These are phyloP conservation scores for Amphipyra berbera DNA, from an alignment of 2,888 invertebrate species.

Conservation along the genomic window DNA sequence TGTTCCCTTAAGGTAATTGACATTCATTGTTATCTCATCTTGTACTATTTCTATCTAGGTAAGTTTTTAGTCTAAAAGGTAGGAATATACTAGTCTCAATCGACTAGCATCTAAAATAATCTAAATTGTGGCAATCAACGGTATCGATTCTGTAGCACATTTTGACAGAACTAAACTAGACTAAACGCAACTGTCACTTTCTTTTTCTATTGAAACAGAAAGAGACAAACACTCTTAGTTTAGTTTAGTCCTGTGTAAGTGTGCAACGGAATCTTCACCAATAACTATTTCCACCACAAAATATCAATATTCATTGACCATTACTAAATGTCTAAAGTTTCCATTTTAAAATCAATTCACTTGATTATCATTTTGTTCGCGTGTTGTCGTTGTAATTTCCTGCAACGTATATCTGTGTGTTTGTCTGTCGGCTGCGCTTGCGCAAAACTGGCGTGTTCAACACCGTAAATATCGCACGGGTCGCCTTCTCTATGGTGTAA, in stretches of 20 bases:
- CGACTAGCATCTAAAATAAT: constrained; percentile 7
- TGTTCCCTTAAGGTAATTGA: too few species aligned
- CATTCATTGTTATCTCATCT: neutral
- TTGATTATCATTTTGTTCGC: constrained; percentile 45
- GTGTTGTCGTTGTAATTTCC: constrained; percentile 65
- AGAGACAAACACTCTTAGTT: too few species aligned
- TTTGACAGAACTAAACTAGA: too few species aligned
- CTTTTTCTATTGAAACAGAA: too few species aligned
- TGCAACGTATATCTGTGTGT: constrained; percentile 53
- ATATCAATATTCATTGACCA: constrained; percentile 31
- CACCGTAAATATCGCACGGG: constrained; percentile 62
- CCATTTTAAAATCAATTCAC: constrained; percentile 25
- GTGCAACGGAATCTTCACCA: too few species aligned
- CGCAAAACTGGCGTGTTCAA: constrained; percentile 63
- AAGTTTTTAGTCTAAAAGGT: neutral
- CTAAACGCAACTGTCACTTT: too few species aligned
- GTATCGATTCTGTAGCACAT: too few species aligned
- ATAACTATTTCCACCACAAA: constrained; percentile 7
- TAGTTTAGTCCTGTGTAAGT: too few species aligned
- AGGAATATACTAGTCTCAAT: too few species aligned
- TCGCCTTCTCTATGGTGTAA: constrained; percentile 49
- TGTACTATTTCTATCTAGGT: neutral
- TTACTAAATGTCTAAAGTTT: constrained; percentile 23
- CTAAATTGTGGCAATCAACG: constrained; percentile 13
- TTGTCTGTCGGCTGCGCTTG: constrained; percentile 58